Evolutionary conservation across 2,888 invertebrate species (phyloP), one percentile per base, ranked within the genome.

Genomic region (Stenodera caucasica): DNA sequence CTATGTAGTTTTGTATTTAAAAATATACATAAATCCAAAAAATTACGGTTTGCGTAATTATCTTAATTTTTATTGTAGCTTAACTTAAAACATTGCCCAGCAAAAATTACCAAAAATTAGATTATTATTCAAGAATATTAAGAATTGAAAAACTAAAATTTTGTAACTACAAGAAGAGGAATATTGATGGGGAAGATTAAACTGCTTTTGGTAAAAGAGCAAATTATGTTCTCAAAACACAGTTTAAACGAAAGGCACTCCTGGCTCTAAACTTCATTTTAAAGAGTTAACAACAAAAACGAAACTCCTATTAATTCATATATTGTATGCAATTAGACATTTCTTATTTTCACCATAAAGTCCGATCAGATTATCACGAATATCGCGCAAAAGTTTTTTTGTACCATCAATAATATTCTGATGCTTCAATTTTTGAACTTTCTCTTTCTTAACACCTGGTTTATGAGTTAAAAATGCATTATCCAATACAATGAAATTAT

Each of bases 401-500:
- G 72, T 68, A 51, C 64, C 61, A n/a, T 4, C 6, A 12, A 60
- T 63, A 23, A 66, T 50, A n/a, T 61, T 53, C 30, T 57, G 50
- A 52, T 67, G 67, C 51, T 70, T 71, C 2, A 61, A 12, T 14
- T 65, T 55, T 63, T 73, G 74, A 6, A 71, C 67, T 58, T 72
- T 72, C 56, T 70, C 69, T 58, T 72, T 72, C 55, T 73, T 73
- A 9, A 73, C 61, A 9, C 74, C 73, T 1, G 74, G 73, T 58
- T 70, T 72, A 67, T 73, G 74, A 5, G 71, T 69, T 26, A 74
- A 58, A 57, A 72, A 74, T 1, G 72, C 72, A 57, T 74, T 73
- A 56, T 74, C 66, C n/a, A 74, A 56, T 0, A 74, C 68, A 21
- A 68, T 55, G 50, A 73, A 74, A 30, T 70, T 61, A 60, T 74